Evolutionary conservation across 2,113 vertebrate genomes (phyloP).

Genomic region (Castor canadensis): DNA sequence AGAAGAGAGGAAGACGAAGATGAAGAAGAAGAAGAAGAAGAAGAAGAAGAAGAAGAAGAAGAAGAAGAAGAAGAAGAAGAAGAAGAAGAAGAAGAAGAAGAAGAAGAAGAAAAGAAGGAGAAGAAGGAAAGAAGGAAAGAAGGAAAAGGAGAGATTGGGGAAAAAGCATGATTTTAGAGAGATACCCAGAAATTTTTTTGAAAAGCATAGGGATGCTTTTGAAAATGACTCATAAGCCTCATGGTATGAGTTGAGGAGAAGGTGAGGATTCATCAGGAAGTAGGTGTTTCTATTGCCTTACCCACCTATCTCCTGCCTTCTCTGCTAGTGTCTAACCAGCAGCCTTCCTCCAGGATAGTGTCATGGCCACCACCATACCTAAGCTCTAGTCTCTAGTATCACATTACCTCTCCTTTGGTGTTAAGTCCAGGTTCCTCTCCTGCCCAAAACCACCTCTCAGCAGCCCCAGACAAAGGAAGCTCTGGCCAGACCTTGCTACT

Average conservation of each 20-base stretch:
- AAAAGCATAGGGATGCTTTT: not conserved
- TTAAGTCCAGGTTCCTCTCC: not conserved
- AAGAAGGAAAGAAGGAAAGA: not conserved
- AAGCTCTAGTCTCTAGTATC: not conserved
- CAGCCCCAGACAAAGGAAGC: not conserved
- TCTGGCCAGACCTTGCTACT: not conserved
- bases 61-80: not conserved
- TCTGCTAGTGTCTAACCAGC: not conserved
- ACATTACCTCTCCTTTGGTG: not conserved
- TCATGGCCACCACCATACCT: not conserved
- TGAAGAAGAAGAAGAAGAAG: not conserved
- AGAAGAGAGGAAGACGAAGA: not conserved
- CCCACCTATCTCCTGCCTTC: constrained; percentile 4
- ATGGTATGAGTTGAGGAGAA: not conserved
- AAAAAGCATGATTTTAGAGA: not conserved
- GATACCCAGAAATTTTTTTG: too few species aligned
- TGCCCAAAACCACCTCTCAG: not conserved
- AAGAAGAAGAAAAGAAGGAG: too few species aligned
- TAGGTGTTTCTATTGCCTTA: not conserved
- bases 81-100: too few species aligned
- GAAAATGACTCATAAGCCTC: not conserved
- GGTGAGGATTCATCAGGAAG: not conserved
- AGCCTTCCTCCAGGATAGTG: not conserved
- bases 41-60: not conserved
- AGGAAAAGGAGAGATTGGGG: not conserved